These are phyloP conservation scores for Oreotrochilus melanogaster DNA, from an alignment of 2,113 vertebrate species.

Conservation along the genomic window DNA sequence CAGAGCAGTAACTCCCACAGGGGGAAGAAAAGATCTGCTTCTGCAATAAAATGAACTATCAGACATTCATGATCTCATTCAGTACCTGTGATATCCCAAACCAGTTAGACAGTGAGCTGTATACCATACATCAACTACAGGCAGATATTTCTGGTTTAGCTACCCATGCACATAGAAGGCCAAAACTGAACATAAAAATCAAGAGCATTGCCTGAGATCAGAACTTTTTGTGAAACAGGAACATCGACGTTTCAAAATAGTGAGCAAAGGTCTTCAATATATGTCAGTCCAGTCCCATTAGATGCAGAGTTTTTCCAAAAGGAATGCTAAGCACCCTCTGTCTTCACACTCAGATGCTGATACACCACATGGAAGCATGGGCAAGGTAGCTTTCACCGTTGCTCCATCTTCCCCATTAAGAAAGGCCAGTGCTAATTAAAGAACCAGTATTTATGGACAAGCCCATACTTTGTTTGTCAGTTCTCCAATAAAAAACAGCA, in stretches of 20 bases:
- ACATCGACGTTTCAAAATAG: not conserved
- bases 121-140: not conserved
- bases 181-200: not conserved
- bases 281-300: fast-evolving
- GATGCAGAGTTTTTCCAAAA: not conserved
- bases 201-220: not conserved
- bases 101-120: not conserved
- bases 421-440: not conserved
- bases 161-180: not conserved
- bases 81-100: not conserved
- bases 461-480: not conserved
- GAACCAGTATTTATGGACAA: not conserved
- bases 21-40: not conserved
- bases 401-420: not conserved
- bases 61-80: not conserved
- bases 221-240: not conserved
- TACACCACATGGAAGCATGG: not conserved
- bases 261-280: not conserved
- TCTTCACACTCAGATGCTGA: not conserved
- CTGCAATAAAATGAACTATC: not conserved
- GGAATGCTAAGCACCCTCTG: not conserved
- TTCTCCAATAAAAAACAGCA: not conserved
- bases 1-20: not conserved
- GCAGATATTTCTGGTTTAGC: not conserved
- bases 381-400: not conserved